Conservation (phyloP, 2,888 invertebrate species). For the Rhimphoctona megacephalus region DNA sequence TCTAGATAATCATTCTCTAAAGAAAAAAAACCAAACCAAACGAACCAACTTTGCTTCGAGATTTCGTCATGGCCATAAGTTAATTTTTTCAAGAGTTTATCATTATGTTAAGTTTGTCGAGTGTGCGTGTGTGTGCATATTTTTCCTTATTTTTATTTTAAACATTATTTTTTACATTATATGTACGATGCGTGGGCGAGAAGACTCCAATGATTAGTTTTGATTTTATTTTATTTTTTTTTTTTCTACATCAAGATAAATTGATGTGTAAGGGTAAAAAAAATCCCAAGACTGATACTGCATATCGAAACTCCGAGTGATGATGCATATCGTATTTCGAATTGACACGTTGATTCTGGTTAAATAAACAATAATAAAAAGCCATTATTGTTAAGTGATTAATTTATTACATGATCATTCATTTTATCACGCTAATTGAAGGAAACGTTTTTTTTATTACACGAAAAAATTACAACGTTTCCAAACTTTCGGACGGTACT, state of each 20-base stretch:
- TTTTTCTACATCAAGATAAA: conserved; percentile 24
- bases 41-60: not conserved
- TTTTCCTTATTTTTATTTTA: conserved; percentile 7
- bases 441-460: conserved; percentile 36
- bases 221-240: conserved; percentile 5
- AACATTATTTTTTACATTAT: conserved; percentile 16
- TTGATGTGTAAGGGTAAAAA: conserved; percentile 42
- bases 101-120: conserved; percentile 50
- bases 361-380: conserved; percentile 23
- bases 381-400: not conserved
- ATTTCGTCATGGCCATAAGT: conserved; percentile 53
- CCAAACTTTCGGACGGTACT: not conserved
- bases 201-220: conserved; percentile 11
- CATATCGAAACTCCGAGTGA: conserved; percentile 72
- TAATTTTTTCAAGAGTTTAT: conserved; percentile 61
- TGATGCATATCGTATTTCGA: conserved; percentile 62
- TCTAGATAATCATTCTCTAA: conserved; percentile 17
- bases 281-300: conserved; percentile 76
- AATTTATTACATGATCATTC: not conserved
- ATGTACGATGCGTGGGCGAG: conserved; percentile 5
- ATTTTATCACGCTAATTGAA: not conserved
- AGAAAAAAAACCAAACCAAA: not conserved
- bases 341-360: conserved; percentile 67
- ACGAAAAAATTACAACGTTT: not conserved
- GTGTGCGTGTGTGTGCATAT: not conserved